Evolutionary conservation across 2,888 invertebrate species (phyloP).

Genomic region (Tetrapedia diversipes): DNA sequence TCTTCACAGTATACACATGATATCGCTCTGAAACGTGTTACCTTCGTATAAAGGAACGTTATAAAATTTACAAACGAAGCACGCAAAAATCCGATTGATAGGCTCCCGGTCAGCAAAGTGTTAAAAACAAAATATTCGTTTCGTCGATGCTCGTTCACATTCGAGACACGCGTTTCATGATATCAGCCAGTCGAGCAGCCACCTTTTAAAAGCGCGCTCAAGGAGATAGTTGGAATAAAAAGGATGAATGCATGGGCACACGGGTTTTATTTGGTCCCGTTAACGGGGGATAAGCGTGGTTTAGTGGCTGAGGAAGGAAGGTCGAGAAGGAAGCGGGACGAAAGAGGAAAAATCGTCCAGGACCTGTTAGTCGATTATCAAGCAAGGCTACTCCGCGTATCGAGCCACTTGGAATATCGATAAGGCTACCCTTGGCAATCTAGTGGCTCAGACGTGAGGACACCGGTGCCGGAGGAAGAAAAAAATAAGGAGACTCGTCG

Average conservation of each 20-base stretch:
- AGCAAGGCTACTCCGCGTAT: not conserved
- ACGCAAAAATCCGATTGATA: too few species aligned
- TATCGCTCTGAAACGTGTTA: too few species aligned
- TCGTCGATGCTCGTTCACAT: not conserved
- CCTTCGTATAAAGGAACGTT: too few species aligned
- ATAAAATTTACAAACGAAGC: not conserved
- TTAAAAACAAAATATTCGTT: not conserved
- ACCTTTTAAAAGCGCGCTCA: not conserved
- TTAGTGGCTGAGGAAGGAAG: not conserved
- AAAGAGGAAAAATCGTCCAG: not conserved
- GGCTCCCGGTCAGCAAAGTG: too few species aligned
- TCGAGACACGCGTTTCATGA: not conserved
- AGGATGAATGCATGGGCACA: not conserved
- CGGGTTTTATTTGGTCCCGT: not conserved
- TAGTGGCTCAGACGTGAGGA: not conserved
- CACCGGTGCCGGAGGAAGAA: not conserved
- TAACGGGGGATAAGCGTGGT: not conserved
- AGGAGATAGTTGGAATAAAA: not conserved
- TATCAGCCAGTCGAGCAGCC: not conserved
- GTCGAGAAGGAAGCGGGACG: not conserved
- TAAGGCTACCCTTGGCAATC: slow-evolving; percentile 1
- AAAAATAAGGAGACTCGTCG: not conserved
- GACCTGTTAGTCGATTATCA: slow-evolving; percentile 13
- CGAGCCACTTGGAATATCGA: slow-evolving; percentile 6
- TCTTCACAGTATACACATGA: too few species aligned